These are phyloP conservation scores for Eulemur coronatus DNA, from an alignment of 2,797 vertebrate genomes.

Conservation along the genomic window DNA sequence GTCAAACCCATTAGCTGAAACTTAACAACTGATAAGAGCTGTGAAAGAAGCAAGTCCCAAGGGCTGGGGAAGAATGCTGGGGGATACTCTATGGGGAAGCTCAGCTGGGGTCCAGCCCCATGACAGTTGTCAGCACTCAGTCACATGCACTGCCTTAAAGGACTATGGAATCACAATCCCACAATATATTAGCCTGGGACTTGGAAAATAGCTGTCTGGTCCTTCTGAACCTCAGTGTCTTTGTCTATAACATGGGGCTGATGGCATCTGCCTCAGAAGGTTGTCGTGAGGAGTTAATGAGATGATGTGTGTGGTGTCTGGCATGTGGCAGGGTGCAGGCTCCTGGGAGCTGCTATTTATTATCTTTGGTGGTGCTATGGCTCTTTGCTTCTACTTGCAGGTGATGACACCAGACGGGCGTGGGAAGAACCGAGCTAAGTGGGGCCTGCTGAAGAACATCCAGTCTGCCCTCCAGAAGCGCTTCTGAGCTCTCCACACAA, in stretches of 20 bases:
- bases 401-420: constrained; percentile 74
- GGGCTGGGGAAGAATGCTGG: accelerated
- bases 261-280: neutral
- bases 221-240: neutral
- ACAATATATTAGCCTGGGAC: neutral
- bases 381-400: constrained; percentile 70
- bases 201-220: neutral
- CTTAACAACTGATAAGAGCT: neutral
- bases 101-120: neutral
- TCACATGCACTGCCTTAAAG: neutral
- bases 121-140: neutral
- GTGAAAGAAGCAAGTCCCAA: neutral
- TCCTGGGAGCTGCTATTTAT: neutral
- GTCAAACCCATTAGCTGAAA: neutral
- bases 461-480: constrained; percentile 70
- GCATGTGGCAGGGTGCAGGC: neutral
- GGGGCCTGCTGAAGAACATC: constrained; percentile 78
- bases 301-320: neutral
- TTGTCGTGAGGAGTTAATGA: neutral
- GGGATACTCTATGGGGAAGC: neutral
- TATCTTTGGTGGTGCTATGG: neutral
- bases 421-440: constrained; percentile 70
- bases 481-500: constrained; percentile 43
- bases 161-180: neutral
- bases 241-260: neutral